Percentiles rank a stretch among this genome's conserved stretches.
phyloP scores from a whole-genome alignment of 2,113 vertebrate species.

The Gobio gobio region DNA sequence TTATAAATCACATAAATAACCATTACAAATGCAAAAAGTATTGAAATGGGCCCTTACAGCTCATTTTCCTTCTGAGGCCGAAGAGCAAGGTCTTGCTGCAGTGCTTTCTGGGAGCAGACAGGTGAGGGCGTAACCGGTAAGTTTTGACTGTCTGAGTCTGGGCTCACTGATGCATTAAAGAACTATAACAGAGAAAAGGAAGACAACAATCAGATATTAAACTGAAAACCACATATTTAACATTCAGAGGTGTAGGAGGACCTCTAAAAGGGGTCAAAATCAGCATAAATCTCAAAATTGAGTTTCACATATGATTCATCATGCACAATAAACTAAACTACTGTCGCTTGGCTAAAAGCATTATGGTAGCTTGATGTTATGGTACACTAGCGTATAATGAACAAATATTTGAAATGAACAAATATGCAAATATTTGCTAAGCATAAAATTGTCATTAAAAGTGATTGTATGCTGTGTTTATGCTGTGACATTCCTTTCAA shows the following conservation, averaged over 20 bases:
- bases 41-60: constrained; percentile 75
- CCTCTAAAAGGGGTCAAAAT: constrained; percentile 16
- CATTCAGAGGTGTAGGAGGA: constrained; percentile 10
- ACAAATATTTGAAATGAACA: neutral
- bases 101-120: constrained; percentile 83
- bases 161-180: constrained; percentile 87
- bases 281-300: neutral
- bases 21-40: neutral
- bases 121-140: constrained; percentile 81
- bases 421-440: neutral
- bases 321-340: neutral
- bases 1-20: neutral
- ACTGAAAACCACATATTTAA: constrained; percentile 19
- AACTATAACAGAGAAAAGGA: constrained; percentile 78
- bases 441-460: neutral
- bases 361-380: neutral
- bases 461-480: neutral
- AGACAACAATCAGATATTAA: constrained; percentile 6
- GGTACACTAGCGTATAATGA: neutral
- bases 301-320: neutral
- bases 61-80: constrained; percentile 90
- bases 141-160: constrained; percentile 83
- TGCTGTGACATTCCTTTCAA: neutral
- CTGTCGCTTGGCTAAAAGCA: neutral
- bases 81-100: constrained; percentile 82